phyloP scores from a whole-genome alignment of 2,113 vertebrate genomes.

The Sterna hirundo region DNA sequence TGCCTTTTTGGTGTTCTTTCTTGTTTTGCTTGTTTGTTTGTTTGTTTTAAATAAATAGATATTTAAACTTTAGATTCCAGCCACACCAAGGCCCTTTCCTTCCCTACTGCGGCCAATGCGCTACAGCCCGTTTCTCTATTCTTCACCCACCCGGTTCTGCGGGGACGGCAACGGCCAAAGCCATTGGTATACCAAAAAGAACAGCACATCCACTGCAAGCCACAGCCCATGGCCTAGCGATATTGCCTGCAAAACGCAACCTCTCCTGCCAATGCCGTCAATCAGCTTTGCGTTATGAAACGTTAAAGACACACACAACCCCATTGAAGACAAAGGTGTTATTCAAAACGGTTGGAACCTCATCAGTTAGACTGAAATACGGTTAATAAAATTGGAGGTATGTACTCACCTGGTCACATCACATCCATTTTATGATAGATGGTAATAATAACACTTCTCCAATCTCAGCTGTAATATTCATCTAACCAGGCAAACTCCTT shows the following conservation, averaged over 20 bases:
- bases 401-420: not conserved
- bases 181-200: accelerated
- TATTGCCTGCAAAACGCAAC: not conserved
- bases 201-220: accelerated
- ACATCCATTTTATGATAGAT: not conserved
- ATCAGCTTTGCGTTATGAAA: not conserved
- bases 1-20: not conserved
- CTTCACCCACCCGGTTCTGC: not conserved
- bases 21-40: too few relatives aligned
- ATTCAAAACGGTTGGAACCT: not conserved
- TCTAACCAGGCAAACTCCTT: not conserved
- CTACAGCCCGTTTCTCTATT: not conserved
- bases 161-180: accelerated
- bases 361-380: too few relatives aligned
- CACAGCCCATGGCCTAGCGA: not conserved
- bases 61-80: not conserved
- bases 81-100: too few relatives aligned
- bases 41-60: not conserved
- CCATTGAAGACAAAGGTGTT: not conserved
- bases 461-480: not conserved
- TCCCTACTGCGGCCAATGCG: not conserved
- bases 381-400: not conserved
- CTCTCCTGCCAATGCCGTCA: not conserved
- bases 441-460: not conserved
- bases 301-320: not conserved